Evolutionary conservation across 1,140 invertebrate genomes (phyloP).

Genomic region (Cylas formicarius): DNA sequence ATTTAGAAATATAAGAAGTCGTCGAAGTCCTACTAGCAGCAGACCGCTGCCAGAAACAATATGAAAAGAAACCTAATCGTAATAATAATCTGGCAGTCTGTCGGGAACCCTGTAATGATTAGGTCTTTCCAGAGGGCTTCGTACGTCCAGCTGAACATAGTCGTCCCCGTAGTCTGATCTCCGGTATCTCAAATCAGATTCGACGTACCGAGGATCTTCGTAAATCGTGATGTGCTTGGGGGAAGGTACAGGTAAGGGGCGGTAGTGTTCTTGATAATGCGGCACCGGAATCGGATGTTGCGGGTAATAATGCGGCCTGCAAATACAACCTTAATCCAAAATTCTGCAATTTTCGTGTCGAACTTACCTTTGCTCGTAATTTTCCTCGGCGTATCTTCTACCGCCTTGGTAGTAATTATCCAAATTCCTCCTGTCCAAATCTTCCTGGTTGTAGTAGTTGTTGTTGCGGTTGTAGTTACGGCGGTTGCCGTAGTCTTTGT

Average conservation of each 20-base stretch:
- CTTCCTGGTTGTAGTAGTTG: conserved; percentile 46
- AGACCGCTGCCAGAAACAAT: no score
- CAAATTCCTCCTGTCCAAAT: conserved; percentile 40
- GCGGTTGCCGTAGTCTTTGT: conserved; percentile 42
- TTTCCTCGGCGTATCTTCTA: conserved; percentile 39
- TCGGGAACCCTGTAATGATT: conserved; percentile 20
- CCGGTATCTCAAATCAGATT: conserved; percentile 38
- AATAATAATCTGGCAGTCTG: conserved; percentile 23
- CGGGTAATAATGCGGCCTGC: conserved; percentile 16
- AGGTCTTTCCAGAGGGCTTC: conserved; percentile 22
- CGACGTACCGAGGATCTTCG: conserved; percentile 49
- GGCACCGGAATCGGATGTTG: conserved; percentile 6
- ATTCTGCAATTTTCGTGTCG: conserved; percentile 7
- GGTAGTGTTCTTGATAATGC: conserved; percentile 1
- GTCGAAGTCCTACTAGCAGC: no score
- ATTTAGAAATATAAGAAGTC: no score
- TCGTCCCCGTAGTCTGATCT: conserved; percentile 26
- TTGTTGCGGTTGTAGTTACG: conserved; percentile 47
- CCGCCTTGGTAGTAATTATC: conserved; percentile 45
- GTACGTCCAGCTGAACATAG: conserved; percentile 25
- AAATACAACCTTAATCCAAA: background rate
- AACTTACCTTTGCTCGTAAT: conserved; percentile 30
- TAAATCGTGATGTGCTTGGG: conserved; percentile 15
- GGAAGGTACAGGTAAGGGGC: conserved; percentile 5
- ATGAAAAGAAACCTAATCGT: no score